A percentile compares a stretch with the other conserved stretches of the same genome.
phyloP scores from a whole-genome alignment of 1,140 invertebrate genomes.

The Sminthurides bifidus region DNA sequence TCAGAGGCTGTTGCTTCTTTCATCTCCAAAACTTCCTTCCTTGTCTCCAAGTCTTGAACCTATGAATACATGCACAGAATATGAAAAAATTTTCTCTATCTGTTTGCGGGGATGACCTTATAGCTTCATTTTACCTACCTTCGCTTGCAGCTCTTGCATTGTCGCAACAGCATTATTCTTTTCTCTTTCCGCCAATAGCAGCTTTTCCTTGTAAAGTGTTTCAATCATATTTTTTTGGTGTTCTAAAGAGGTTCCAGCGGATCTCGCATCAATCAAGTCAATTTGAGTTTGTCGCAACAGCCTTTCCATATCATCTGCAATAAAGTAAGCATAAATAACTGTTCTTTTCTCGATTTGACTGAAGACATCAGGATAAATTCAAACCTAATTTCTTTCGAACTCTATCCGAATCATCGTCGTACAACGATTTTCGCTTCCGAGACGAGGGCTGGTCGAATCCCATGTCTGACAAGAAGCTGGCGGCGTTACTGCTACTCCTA shows the following conservation, averaged over 20 bases:
- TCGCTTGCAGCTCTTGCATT: slow-evolving; percentile 7
- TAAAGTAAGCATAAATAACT: neutral
- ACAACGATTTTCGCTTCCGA: slow-evolving; percentile 3
- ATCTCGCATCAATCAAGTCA: slow-evolving; percentile 20
- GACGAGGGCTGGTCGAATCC: neutral
- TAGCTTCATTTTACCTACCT: slow-evolving; percentile 10
- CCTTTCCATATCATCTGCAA: slow-evolving; percentile 23
- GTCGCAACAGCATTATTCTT: too few species aligned
- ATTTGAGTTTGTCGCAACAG: slow-evolving; percentile 21
- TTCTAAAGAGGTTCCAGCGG: slow-evolving; percentile 17
- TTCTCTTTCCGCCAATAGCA: slow-evolving; percentile 13
- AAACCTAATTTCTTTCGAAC: slow-evolving; percentile 20
- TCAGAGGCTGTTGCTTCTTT: slow-evolving; percentile 9
- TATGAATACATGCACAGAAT: neutral
- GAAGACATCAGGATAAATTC: too few species aligned
- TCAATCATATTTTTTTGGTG: slow-evolving; percentile 17
- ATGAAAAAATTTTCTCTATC: neutral
- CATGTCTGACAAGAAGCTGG: too few species aligned
- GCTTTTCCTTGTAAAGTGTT: slow-evolving; percentile 11
- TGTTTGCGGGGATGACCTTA: slow-evolving; percentile 2
- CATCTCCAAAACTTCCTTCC: neutral
- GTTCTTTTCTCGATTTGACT: neutral
- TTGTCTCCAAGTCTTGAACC: slow-evolving; percentile 11
- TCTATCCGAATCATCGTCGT: slow-evolving; percentile 15
- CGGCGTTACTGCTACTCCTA: too few species aligned